Base-by-base conservation (phyloP, 2,888 invertebrate genomes). In the Drosophila peninsularis region DNA sequence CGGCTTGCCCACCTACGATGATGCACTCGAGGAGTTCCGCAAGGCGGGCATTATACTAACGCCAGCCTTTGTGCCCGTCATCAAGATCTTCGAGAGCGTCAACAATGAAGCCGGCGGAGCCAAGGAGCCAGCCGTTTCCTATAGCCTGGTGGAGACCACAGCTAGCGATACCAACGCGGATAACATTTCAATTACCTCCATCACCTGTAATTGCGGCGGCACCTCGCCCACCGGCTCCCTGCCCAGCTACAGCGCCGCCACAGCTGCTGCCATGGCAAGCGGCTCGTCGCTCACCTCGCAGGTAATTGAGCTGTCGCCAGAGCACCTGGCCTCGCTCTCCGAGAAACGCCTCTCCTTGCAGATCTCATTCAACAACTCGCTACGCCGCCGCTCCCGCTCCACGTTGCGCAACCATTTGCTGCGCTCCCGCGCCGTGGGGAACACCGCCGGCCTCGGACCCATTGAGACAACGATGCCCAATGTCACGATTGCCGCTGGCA, bases 1-100 rank as follows among this genome's bases (percentile, higher is more conserved):
- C n/a, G 95, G 95, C 5, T 90, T 95, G 54, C 95, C 95, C 45
- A 94, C 93, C 32, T 95, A 95, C 87, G 94, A 94, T 63, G 94
- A 94, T 87, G 95, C 95, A 4, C 88, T 95, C 61, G 94, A 94
- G 82, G 94, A 94, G 86, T 92, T 94, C 78, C 93, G 93, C 34
- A 93, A 93, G 71, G 91, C 92, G 5, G 92, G 92, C 58, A 91
- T 92, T 10, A 86, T 92, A 34, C 81, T 92, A 1, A 85, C 90
- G 2, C 88, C 92, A 1, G 68, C 88, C n/a, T 71, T 88, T 37
- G 80, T 91, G 62, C 92, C 91, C 3, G 74, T 92, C 17, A 90
- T 92, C 32, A 92, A 92, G 74, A 89, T 92, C 24, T 92, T 92
- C 63, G 92, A 92, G 47, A 82, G 74, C 60, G 47, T 39, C 19